Conservation (phyloP, 2,113 vertebrate species). For the Pomatostomus ruficeps region DNA sequence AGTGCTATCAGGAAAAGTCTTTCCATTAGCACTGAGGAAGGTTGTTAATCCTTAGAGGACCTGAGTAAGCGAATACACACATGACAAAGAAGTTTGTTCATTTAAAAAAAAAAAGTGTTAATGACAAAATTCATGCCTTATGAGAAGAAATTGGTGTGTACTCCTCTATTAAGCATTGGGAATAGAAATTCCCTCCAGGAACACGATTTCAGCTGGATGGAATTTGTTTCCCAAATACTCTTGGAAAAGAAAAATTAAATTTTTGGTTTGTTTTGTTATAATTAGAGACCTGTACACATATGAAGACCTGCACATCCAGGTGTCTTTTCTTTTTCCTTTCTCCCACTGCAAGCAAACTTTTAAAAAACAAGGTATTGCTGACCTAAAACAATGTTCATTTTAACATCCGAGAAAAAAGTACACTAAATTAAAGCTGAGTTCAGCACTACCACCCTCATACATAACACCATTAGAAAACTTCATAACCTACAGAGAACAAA, state of each 20-base stretch:
- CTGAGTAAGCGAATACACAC: not conserved
- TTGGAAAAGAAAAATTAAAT: not conserved
- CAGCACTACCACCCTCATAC: not conserved
- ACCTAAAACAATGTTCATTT: not conserved
- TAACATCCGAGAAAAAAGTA: not conserved
- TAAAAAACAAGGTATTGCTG: not conserved
- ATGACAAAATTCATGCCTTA: not conserved
- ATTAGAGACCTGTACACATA: not conserved
- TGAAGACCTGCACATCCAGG: not conserved
- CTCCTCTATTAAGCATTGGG: not conserved
- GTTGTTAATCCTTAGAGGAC: not conserved
- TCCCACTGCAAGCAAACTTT: not conserved
- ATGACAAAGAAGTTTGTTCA: not conserved
- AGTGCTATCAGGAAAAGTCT: not conserved
- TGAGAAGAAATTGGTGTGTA: not conserved
- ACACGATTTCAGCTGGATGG: not conserved
- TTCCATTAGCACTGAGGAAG: not conserved
- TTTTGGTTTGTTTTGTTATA: not conserved
- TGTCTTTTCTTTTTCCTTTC: not conserved
- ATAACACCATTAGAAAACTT: not conserved
- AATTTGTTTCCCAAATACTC: not conserved
- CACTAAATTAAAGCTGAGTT: not conserved
- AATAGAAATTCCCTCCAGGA: slow-evolving; percentile 6
- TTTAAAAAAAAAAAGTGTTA: not conserved
- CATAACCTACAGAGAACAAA: not conserved